Evolutionary conservation across 2,797 vertebrate species (phyloP).

Genomic region (Lacerta viridis): DNA sequence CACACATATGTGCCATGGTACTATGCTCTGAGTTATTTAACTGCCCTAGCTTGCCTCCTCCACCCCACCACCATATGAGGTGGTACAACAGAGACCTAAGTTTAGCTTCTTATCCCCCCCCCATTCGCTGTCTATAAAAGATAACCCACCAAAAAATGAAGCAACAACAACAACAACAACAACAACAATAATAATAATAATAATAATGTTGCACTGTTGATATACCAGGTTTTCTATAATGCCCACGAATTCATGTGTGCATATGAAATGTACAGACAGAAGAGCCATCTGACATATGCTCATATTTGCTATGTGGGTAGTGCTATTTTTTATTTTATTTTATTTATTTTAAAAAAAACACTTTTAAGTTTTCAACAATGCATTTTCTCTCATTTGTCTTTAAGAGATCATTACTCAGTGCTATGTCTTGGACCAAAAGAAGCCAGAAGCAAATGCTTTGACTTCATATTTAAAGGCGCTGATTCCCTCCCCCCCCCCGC

Average conservation of each 20-base stretch:
- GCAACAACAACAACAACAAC: conserved; percentile 2
- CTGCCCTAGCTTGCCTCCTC: too few relatives aligned
- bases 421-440: conserved; percentile 77
- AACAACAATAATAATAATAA: conserved; percentile 5
- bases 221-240: conserved; percentile 52
- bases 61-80: background rate
- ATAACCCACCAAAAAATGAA: background rate
- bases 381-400: conserved; percentile 70
- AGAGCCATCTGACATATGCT: conserved; percentile 58
- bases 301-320: conserved; percentile 42
- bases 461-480: conserved; percentile 83
- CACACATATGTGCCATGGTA: too few relatives aligned
- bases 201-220: conserved; percentile 26
- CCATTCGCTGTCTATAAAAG: background rate
- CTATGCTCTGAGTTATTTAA: too few relatives aligned
- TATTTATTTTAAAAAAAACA: conserved; percentile 52
- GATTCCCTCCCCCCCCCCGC: conserved; percentile 65
- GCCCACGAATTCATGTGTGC: conserved; percentile 33
- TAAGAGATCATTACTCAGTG: conserved; percentile 77
- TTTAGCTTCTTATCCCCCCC: conserved; percentile 21
- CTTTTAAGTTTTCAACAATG: conserved; percentile 57
- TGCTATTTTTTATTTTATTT: conserved; percentile 27
- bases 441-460: conserved; percentile 77
- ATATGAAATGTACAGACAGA: conserved; percentile 41
- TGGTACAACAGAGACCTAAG: background rate